A percentile compares a stretch with the other conserved stretches of the same genome.
phyloP scores from a whole-genome alignment of 2,888 invertebrate species.

The Lochmaea crataegi region DNA sequence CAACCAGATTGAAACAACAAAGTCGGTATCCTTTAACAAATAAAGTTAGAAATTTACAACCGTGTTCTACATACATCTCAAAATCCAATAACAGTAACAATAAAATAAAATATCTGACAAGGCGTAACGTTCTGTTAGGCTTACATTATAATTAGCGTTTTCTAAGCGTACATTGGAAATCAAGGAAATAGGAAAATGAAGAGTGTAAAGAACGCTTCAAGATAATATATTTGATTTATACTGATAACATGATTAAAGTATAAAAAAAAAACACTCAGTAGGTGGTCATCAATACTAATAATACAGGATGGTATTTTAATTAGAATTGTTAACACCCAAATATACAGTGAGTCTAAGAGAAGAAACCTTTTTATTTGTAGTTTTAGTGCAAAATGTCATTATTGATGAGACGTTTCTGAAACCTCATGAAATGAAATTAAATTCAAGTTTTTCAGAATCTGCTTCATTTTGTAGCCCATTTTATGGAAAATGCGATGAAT shows the following conservation, averaged over 20 bases:
- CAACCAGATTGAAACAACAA: conserved; percentile 43
- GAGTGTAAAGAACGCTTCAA: not conserved
- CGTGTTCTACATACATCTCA: conserved; percentile 17
- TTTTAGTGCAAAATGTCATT: too few relatives aligned
- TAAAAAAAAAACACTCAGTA: not conserved
- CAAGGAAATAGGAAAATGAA: not conserved
- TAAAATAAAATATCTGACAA: conserved; percentile 20
- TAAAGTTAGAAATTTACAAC: conserved; percentile 34
- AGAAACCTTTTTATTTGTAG: too few relatives aligned
- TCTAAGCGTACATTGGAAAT: not conserved
- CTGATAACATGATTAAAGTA: not conserved
- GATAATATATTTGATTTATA: not conserved
- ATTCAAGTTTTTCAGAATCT: too few relatives aligned
- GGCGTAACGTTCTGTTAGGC: conserved; percentile 10
- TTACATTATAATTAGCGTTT: conserved; percentile 1
- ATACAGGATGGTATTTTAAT: too few relatives aligned
- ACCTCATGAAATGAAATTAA: too few relatives aligned
- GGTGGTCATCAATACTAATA: too few relatives aligned
- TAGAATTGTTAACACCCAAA: too few relatives aligned
- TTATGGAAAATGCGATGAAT: too few relatives aligned
- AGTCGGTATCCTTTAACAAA: conserved; percentile 38
- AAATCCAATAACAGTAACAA: conserved; percentile 22
- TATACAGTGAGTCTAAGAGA: too few relatives aligned
- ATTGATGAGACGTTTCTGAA: too few relatives aligned
- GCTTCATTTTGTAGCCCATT: too few relatives aligned